phyloP scores from a whole-genome alignment of 2,113 vertebrate species.

The Calypte anna region DNA sequence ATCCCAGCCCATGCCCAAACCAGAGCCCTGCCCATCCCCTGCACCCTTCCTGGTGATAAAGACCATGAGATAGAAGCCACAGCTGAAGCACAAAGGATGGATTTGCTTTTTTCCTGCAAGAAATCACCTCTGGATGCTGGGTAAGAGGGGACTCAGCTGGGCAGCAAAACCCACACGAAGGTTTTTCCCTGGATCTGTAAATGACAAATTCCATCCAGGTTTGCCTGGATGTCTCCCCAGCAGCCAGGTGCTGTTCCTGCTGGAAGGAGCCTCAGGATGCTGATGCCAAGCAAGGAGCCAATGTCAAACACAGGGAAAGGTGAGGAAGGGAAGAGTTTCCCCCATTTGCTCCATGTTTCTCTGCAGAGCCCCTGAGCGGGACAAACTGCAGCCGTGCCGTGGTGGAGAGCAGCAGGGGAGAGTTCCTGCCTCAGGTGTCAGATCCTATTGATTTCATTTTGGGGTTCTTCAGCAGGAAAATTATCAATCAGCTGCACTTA shows the following conservation, averaged over 20 bases:
- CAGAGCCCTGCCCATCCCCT: too few relatives aligned
- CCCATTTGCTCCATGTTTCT: rapidly evolving
- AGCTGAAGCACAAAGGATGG: not conserved
- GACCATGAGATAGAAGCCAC: not conserved
- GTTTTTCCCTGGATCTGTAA: rapidly evolving
- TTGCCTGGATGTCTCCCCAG: not conserved
- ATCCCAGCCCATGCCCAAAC: not conserved
- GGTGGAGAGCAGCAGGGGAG: not conserved
- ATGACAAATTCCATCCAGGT: not conserved
- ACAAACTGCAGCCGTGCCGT: not conserved
- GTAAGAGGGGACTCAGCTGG: not conserved
- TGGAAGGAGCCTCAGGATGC: not conserved
- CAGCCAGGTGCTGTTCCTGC: not conserved
- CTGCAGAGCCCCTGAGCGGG: rapidly evolving
- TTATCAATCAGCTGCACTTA: not conserved
- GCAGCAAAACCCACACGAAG: rapidly evolving
- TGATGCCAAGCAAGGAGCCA: not conserved
- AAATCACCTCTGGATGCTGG: not conserved
- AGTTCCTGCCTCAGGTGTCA: not conserved
- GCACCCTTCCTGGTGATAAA: not conserved
- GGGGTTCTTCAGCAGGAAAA: not conserved
- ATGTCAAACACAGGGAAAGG: rapidly evolving
- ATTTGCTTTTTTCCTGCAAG: not conserved
- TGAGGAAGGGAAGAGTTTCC: rapidly evolving
- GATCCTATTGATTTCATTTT: not conserved